Evolutionary conservation across 2,113 vertebrate genomes (phyloP).

Genomic region (Zonotrichia leucophrys): DNA sequence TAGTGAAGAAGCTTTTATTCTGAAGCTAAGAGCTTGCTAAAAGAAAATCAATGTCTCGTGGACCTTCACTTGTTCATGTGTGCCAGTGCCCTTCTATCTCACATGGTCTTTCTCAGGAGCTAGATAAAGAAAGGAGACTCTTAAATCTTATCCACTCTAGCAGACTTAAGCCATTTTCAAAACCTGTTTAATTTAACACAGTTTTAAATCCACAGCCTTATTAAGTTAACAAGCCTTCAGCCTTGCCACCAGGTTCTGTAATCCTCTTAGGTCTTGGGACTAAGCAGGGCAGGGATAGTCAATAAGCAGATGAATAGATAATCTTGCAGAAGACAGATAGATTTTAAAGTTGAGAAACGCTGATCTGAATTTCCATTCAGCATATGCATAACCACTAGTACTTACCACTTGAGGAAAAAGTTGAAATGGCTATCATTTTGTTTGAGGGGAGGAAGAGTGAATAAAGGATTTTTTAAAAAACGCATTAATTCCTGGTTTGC

Average conservation of each 20-base stretch:
- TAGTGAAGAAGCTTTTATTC: neutral
- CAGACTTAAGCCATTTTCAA: conserved; percentile 49
- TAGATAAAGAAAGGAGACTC: neutral
- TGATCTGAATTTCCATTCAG: neutral
- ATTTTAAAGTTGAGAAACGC: neutral
- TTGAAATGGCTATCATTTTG: neutral
- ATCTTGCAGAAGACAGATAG: neutral
- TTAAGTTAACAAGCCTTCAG: conserved; percentile 59
- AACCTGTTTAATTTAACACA: conserved; percentile 58
- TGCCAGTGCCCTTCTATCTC: neutral
- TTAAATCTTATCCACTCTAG: conserved; percentile 2
- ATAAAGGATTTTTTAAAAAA: neutral
- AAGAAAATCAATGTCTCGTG: neutral
- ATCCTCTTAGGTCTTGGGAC: conserved; percentile 30
- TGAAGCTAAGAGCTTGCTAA: neutral
- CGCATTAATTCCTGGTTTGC: neutral
- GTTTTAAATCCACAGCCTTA: conserved; percentile 52
- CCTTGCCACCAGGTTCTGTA: conserved; percentile 34
- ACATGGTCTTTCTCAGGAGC: neutral
- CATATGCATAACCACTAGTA: neutral
- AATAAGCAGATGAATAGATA: conserved; percentile 50
- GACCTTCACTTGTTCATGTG: neutral
- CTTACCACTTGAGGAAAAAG: neutral
- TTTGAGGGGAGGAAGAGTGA: neutral
- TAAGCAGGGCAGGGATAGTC: conserved; percentile 9